Base-by-base conservation (phyloP, 2,113 vertebrate species). In the Spilogale gracilis region DNA sequence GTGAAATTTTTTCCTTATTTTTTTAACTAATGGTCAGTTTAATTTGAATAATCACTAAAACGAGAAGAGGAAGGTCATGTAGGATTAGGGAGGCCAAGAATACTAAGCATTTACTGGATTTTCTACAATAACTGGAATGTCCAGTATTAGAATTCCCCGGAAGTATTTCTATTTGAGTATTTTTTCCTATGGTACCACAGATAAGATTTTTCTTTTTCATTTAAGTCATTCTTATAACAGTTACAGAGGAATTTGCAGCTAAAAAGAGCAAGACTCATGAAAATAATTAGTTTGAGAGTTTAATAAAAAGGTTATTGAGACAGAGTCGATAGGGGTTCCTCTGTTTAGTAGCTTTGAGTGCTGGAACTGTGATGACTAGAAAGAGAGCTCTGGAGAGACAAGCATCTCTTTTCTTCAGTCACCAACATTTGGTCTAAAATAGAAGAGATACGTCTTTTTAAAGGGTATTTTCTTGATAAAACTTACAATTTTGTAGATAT, bases 401-500 rank as follows among this genome's bases (percentile, higher is more conserved):
- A 38, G 25, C 11, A 56, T 86, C 21, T 69, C 12, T 94, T 85
- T 93, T 80, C 32, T 90, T 96, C 9, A 88, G 0, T 88, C 63
- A 93, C 20, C 12, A 89, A 63, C 65, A 94, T 86, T 94, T 94
- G 60, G 3, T 58, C 52, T 90, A 38, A 94, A 91, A 91, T 91
- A 83, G 80, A 20, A n/a, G 16, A 93, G 9, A 27, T 67, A 13
- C 5, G 32, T 81, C 20, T 73, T 93, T 96, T 54, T 86, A 11
- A 87, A 87, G 43, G 16, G 48, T 52, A 58, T 89, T 12, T 85
- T 95, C 78, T 96, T 97, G 85, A 74, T 84, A 82, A 92, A 94
- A 74, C 60, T 23, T 61, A 20, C 0, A 60, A 0, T 85, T 84
- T 73, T 67, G 23, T 92, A 61, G 32, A 38, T 82, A 61, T 38